These are phyloP conservation scores for Astropecten irregularis DNA, from an alignment of 53 echinoderm and acorn worm genomes.

Conservation along the genomic window DNA sequence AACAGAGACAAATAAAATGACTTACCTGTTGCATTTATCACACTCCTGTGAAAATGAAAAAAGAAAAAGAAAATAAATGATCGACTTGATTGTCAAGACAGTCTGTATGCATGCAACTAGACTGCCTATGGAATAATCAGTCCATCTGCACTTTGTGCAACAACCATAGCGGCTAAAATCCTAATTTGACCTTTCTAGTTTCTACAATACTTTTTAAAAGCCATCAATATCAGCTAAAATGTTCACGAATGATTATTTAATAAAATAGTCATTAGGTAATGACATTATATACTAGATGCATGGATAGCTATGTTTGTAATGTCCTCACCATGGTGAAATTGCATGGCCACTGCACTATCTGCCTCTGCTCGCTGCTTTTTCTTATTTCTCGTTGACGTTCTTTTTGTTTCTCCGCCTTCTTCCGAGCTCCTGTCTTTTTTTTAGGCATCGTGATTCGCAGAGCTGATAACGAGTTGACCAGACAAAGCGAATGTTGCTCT, in stretches of 20 bases:
- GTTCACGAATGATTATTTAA: neutral
- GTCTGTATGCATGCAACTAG: no score
- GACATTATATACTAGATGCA: neutral
- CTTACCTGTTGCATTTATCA: conserved; percentile 90
- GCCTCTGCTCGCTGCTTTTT: conserved; percentile 60
- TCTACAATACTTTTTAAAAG: no score
- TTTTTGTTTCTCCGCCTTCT: conserved; percentile 93
- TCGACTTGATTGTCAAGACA: no score
- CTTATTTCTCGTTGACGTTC: conserved; percentile 82
- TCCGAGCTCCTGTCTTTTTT: conserved; percentile 96
- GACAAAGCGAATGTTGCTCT: no score
- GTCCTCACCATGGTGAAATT: conserved; percentile 84
- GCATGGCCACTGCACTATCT: conserved; percentile 91
- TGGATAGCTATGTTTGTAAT: neutral
- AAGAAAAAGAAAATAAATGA: conserved; percentile 11
- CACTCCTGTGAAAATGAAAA: conserved; percentile 83
- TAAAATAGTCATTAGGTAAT: neutral
- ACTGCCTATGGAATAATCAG: no score
- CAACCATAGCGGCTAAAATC: no score
- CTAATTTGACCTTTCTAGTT: no score
- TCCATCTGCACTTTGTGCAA: no score
- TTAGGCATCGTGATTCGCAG: conserved; percentile 92
- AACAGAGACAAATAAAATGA: neutral
- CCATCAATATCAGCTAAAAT: neutral
- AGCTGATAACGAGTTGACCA: no score